phyloP scores from a whole-genome alignment of 2,888 invertebrate genomes.

The Caenorhabditis sp. region DNA sequence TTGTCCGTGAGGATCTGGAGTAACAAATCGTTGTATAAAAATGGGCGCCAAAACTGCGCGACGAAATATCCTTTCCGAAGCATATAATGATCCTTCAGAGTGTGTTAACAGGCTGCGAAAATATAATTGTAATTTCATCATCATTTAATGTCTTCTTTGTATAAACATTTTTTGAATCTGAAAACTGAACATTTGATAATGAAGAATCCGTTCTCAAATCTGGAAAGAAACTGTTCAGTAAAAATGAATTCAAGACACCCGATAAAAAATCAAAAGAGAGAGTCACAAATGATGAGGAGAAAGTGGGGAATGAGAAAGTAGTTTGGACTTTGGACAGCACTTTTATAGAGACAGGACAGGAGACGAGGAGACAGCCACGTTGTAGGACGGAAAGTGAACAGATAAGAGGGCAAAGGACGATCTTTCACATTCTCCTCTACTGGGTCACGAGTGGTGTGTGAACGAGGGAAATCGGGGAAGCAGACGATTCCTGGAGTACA shows the following conservation, averaged over 20 bases:
- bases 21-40: too few relatives aligned
- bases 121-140: too few relatives aligned
- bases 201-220: neutral
- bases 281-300: neutral
- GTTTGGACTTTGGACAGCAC: slow-evolving; percentile 8
- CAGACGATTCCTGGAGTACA: neutral
- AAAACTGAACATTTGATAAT: neutral
- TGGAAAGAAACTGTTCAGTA: too few relatives aligned
- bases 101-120: too few relatives aligned
- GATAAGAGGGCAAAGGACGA: slow-evolving; percentile 17
- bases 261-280: too few relatives aligned
- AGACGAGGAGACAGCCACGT: slow-evolving; percentile 5
- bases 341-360: neutral
- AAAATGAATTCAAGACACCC: too few relatives aligned
- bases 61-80: too few relatives aligned
- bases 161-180: slow-evolving; percentile 18
- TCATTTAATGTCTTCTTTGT: slow-evolving; percentile 42
- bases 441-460: neutral
- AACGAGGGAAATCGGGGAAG: neutral
- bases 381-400: slow-evolving; percentile 1
- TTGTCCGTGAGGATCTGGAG: too few relatives aligned
- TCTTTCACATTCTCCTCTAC: neutral
- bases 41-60: too few relatives aligned
- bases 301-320: neutral
- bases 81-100: too few relatives aligned